A percentile compares a stretch with the other conserved stretches of the same genome.
Evolutionary conservation across 2,113 vertebrate genomes (phyloP).

Genomic region (rat (Rattus norvegicus)): DNA sequence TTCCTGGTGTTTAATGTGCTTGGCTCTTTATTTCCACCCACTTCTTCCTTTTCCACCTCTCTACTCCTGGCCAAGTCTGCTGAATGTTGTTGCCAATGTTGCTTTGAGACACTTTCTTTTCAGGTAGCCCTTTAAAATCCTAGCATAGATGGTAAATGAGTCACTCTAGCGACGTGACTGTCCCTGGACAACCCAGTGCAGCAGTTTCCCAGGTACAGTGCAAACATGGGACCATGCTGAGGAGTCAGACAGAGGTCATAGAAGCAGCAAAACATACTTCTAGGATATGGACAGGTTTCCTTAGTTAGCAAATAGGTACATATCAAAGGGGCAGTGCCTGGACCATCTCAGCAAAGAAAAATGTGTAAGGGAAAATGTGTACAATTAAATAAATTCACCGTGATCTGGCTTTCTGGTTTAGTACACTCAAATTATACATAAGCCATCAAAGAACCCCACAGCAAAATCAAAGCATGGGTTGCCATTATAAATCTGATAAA

Average conservation of each 20-base stretch:
- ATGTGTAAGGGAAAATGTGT: slow-evolving; percentile 50
- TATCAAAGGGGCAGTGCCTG: slow-evolving; percentile 40
- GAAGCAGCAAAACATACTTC: neutral
- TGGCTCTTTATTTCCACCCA: neutral
- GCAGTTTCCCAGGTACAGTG: neutral
- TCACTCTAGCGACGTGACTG: neutral
- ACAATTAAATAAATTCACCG: slow-evolving; percentile 76
- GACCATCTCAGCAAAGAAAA: slow-evolving; percentile 64
- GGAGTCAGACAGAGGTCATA: neutral
- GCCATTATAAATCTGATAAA: slow-evolving; percentile 52
- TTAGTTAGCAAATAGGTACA: slow-evolving; percentile 73
- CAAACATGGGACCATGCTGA: accelerated
- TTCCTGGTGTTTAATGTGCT: neutral
- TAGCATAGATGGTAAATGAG: slow-evolving; percentile 72
- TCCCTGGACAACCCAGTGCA: slow-evolving; percentile 12
- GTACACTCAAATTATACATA: slow-evolving; percentile 68
- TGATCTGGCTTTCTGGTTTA: slow-evolving; percentile 76
- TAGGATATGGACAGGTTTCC: neutral
- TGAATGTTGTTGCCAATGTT: neutral
- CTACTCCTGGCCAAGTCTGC: neutral
- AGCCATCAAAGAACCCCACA: slow-evolving; percentile 72
- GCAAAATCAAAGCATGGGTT: slow-evolving; percentile 63
- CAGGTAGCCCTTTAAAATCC: slow-evolving; percentile 49
- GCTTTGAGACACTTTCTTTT: slow-evolving; percentile 57
- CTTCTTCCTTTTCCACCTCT: accelerated